Evolutionary conservation across 1,140 invertebrate species (phyloP).

Genomic region (Papilio glaucus): DNA sequence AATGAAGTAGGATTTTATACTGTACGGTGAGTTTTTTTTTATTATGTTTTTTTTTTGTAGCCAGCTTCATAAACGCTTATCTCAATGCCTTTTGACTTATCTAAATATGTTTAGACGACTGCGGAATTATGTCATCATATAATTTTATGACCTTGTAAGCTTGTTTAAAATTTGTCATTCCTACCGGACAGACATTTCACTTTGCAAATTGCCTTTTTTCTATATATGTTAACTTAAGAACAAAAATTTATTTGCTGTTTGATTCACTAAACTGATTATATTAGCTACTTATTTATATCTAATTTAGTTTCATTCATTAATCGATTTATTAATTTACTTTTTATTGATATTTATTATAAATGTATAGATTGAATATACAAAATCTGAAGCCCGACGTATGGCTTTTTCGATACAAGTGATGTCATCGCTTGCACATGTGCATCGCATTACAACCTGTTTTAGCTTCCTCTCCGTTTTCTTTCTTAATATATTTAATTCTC

Average conservation of each 20-base stretch:
- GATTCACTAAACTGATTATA: neutral
- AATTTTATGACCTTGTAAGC: slow-evolving; percentile 34
- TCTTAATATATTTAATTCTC: neutral
- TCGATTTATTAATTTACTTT: neutral
- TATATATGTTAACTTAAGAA: slow-evolving; percentile 2
- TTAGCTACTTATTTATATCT: neutral
- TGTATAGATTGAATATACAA: neutral
- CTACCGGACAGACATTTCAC: neutral
- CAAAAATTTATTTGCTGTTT: neutral
- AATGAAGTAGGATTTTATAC: slow-evolving; percentile 37
- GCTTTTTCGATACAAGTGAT: slow-evolving; percentile 21
- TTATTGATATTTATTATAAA: too few species aligned
- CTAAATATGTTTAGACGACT: slow-evolving; percentile 9
- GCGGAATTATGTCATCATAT: slow-evolving; percentile 30
- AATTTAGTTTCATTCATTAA: neutral
- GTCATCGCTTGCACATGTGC: slow-evolving; percentile 23
- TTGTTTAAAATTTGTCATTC: slow-evolving; percentile 10
- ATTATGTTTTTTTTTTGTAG: slow-evolving; percentile 10
- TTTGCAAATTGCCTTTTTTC: slow-evolving; percentile 6
- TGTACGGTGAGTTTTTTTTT: slow-evolving; percentile 32
- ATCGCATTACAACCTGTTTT: slow-evolving; percentile 5
- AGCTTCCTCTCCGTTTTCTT: slow-evolving; percentile 8
- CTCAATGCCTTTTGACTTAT: slow-evolving; percentile 2
- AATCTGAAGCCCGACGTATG: neutral
- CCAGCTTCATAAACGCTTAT: slow-evolving; percentile 5